Conservation (phyloP, 1,140 invertebrate genomes). For the Drosophila mauritiana region DNA sequence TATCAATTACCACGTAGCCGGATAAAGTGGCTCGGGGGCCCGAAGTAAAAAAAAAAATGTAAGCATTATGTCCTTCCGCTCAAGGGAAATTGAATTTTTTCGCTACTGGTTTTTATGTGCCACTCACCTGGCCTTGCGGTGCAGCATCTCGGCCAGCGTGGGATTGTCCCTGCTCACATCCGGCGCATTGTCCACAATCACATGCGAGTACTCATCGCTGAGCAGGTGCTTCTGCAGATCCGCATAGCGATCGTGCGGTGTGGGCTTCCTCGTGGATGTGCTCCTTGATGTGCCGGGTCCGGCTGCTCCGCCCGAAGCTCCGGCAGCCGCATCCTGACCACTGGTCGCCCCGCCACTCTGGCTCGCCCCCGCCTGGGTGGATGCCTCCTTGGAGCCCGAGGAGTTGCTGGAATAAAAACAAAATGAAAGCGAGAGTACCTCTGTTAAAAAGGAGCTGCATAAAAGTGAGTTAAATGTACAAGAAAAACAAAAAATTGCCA, state of each 20-base stretch:
- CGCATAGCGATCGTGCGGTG: constrained; percentile 86
- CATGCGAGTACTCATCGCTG: constrained; percentile 69
- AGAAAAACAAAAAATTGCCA: constrained; percentile 10
- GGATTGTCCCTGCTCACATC: constrained; percentile 86
- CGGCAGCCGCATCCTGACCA: constrained; percentile 47
- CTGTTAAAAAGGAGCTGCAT: constrained; percentile 26
- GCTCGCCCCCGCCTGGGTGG: constrained; percentile 69
- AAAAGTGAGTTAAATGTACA: constrained; percentile 18
- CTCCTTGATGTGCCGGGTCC: constrained; percentile 32
- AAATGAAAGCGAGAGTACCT: constrained; percentile 1
- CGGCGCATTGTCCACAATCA: constrained; percentile 84
- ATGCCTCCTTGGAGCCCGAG: constrained; percentile 83
- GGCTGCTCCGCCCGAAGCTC: constrained; percentile 23
- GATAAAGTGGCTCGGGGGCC: constrained; percentile 51
- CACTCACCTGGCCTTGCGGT: constrained; percentile 87
- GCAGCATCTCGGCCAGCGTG: constrained; percentile 88
- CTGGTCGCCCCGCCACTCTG: constrained; percentile 67
- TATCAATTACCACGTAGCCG: constrained; percentile 47
- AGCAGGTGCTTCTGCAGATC: constrained; percentile 85
- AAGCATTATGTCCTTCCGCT: constrained; percentile 76
- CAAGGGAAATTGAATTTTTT: constrained; percentile 78
- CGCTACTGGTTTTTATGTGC: constrained; percentile 21
- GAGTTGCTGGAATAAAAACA: constrained; percentile 71
- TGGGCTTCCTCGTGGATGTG: constrained; percentile 64
- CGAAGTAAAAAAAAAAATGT: constrained; percentile 59